Conservation (phyloP, 37 sponge, comb jelly and placozoan genomes). For the Petrosia ficiformis region DNA sequence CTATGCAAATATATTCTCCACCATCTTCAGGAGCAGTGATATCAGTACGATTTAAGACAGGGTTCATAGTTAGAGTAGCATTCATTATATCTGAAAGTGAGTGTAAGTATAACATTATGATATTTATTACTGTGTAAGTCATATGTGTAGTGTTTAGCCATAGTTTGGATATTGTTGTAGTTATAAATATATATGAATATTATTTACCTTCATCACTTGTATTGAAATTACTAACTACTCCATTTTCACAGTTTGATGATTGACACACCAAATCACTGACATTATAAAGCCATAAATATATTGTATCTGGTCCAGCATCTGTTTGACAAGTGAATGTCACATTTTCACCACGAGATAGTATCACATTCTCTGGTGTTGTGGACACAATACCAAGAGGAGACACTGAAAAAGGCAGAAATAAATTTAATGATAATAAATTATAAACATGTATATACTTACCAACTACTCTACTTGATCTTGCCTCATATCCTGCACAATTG, state of each 20-base stretch:
- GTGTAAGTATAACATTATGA: not conserved
- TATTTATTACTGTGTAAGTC: not conserved
- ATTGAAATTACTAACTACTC: too few relatives aligned
- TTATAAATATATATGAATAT: too few relatives aligned
- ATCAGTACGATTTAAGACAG: not conserved
- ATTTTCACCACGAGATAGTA: not conserved
- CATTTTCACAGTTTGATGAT: too few relatives aligned
- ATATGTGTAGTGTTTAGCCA: not conserved
- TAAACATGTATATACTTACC: not conserved
- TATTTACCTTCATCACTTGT: too few relatives aligned
- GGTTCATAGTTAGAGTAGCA: not conserved
- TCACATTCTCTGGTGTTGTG: not conserved
- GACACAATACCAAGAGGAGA: not conserved
- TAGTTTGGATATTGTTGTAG: too few relatives aligned
- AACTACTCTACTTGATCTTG: not conserved
- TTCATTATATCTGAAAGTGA: too few relatives aligned
- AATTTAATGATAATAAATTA: not conserved
- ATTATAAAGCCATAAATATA: too few relatives aligned
- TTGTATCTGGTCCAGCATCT: not conserved
- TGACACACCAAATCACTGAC: too few relatives aligned
- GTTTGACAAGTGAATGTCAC: conserved; percentile 11
- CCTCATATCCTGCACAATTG: conserved; percentile 1
- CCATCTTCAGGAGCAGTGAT: conserved; percentile 18
- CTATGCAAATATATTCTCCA: conserved; percentile 45
- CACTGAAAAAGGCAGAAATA: not conserved